Percentiles rank a stretch among this genome's conserved stretches.
Evolutionary conservation across 2,113 vertebrate species (phyloP).

Genomic region (Uropsilus gracilis): DNA sequence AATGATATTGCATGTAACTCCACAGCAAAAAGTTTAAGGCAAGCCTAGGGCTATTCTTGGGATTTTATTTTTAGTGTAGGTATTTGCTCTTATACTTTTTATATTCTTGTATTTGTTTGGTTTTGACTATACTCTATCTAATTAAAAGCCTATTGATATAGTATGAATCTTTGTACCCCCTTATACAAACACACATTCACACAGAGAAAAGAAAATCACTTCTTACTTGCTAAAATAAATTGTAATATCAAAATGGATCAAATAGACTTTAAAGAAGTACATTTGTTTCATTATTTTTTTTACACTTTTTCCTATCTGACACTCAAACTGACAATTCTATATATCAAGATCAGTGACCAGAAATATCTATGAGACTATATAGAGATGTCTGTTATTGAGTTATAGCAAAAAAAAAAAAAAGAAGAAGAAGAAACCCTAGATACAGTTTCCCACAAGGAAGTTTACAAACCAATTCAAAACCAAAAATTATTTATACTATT

Average conservation of each 20-base stretch:
- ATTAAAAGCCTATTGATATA: slow-evolving; percentile 14
- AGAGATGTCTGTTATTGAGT: neutral
- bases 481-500: slow-evolving; percentile 35
- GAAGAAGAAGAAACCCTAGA: neutral
- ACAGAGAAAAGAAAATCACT: slow-evolving; percentile 21
- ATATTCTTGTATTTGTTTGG: slow-evolving; percentile 14
- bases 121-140: slow-evolving; percentile 42
- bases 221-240: slow-evolving; percentile 64
- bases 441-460: neutral
- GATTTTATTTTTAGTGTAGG: neutral
- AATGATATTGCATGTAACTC: neutral
- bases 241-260: slow-evolving; percentile 63
- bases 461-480: slow-evolving; percentile 14
- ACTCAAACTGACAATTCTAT: slow-evolving; percentile 40
- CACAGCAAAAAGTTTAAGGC: slow-evolving; percentile 38
- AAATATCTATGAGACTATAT: slow-evolving; percentile 47
- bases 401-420: neutral
- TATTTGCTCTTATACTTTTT: too few relatives aligned
- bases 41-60: neutral
- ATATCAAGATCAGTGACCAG: slow-evolving; percentile 66
- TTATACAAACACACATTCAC: neutral
- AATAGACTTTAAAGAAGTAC: slow-evolving; percentile 50
- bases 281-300: slow-evolving; percentile 60
- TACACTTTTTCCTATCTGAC: slow-evolving; percentile 19
- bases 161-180: neutral